phyloP scores from a whole-genome alignment of 1,140 invertebrate species.

The Bombus pascuorum region DNA sequence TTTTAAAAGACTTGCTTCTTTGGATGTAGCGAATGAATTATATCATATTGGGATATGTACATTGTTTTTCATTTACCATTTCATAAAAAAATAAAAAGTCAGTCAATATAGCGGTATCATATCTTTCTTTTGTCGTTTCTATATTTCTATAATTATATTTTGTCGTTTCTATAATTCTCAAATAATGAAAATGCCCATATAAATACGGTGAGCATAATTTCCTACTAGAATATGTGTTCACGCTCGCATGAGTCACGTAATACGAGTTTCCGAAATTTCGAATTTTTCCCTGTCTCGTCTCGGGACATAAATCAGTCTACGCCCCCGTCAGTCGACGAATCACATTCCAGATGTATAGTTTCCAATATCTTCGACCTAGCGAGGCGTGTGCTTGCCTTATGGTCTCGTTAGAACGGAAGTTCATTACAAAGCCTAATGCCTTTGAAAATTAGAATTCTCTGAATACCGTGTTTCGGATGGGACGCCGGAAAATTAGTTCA shows the following conservation, averaged over 20 bases:
- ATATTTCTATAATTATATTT: too few species aligned
- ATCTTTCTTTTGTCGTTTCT: not conserved
- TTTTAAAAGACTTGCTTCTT: too few species aligned
- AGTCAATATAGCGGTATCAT: not conserved
- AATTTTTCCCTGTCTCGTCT: slow-evolving; percentile 32
- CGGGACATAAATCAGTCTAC: slow-evolving; percentile 39
- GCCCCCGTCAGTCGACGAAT: slow-evolving; percentile 35
- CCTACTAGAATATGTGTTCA: not conserved
- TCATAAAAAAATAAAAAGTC: not conserved
- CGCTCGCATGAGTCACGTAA: not conserved
- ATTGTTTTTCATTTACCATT: too few species aligned
- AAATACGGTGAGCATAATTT: not conserved
- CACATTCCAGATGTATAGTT: slow-evolving; percentile 63
- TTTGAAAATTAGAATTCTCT: slow-evolving; percentile 66
- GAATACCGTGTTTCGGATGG: slow-evolving; percentile 23
- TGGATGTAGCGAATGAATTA: too few species aligned
- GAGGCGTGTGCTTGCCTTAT: slow-evolving; percentile 61
- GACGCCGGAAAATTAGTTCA: slow-evolving; percentile 53
- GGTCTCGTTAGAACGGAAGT: slow-evolving; percentile 63
- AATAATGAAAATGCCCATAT: not conserved
- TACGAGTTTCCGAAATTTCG: not conserved
- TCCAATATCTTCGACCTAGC: slow-evolving; percentile 61
- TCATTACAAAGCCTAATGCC: slow-evolving; percentile 63
- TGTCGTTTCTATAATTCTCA: not conserved
- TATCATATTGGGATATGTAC: too few species aligned